phyloP scores from a whole-genome alignment of 1,140 invertebrate species.

The Zophobas atratus region DNA sequence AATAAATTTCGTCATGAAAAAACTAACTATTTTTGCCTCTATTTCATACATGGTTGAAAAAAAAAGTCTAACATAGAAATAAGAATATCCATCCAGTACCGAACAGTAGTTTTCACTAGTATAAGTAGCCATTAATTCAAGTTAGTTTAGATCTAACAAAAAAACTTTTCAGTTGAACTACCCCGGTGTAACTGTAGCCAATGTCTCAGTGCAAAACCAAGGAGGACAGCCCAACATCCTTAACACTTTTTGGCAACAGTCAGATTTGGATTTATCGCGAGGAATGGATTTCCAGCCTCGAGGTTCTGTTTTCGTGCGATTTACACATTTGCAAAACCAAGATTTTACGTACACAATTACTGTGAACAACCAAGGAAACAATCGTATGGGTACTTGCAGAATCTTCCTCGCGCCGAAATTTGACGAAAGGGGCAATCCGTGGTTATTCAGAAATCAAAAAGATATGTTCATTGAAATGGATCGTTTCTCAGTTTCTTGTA shows the following conservation, averaged over 20 bases:
- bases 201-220: slow-evolving; percentile 50
- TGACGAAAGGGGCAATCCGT: slow-evolving; percentile 71
- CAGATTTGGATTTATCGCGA: slow-evolving; percentile 69
- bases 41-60: too few species aligned
- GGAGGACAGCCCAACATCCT: slow-evolving; percentile 62
- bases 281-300: slow-evolving; percentile 70
- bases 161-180: slow-evolving; percentile 60
- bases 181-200: slow-evolving; percentile 57
- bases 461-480: slow-evolving; percentile 74
- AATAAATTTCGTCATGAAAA: too few species aligned
- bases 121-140: slow-evolving; percentile 1
- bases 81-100: too few species aligned
- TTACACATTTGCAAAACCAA: slow-evolving; percentile 78
- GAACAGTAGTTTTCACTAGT: background rate
- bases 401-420: slow-evolving; percentile 74
- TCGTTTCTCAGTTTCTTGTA: slow-evolving; percentile 71
- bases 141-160: background rate
- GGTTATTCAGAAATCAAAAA: slow-evolving; percentile 71
- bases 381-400: slow-evolving; percentile 70
- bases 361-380: slow-evolving; percentile 66
- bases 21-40: too few species aligned
- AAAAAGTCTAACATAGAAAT: too few species aligned
- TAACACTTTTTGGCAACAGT: slow-evolving; percentile 70
- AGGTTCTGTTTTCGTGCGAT: slow-evolving; percentile 69
- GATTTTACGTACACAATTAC: slow-evolving; percentile 74